Evolutionary conservation across 2,113 vertebrate genomes (phyloP), one percentile per base, ranked within the genome.

Genomic region (Sinosuthora webbiana): DNA sequence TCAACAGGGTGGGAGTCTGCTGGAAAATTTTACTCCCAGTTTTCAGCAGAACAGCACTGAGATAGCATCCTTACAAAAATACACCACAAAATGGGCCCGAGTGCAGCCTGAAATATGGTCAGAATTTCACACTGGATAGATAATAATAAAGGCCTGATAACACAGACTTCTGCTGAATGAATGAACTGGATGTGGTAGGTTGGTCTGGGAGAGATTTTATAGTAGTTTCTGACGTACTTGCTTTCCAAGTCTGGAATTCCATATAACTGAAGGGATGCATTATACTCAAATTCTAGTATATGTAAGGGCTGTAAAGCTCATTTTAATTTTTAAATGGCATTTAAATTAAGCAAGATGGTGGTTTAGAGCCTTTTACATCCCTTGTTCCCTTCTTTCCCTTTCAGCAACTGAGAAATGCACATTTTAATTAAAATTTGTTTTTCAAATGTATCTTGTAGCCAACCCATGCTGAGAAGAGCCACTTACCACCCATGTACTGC

Each of bases 351-450:
- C 22, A 50, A 55, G n/a, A 87, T 57, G 57, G 55, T 74, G 45
- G 39, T 45, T 91, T 90, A 80, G 50, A 90, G 63, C 39, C 14
- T 65, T 76, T 70, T 76, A 15, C 37, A 23, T 50, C 47, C 44
- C 74, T 83, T 85, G 69, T 42, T 83, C 24, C 9, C 18, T 79
- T 76, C 14, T 82, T 89, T 91, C 39, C 45, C 55, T 91, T 91
- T 88, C 47, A 77, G 50, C 59, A 77, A 57, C 55, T 79, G 33
- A 89, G 57, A 91, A 94, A 93, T 69, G 23, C 42, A 65, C 50
- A 42, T 80, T 83, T 76, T 95, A 95, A 95, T 95, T 96, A 97
- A 95, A 80, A 39, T 65, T 62, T 88, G 60, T 16, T 95, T 95
- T 93, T 69, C 83, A 95, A 95, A 91, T 94, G 59, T 77, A 7